Conservation (phyloP, 2,888 invertebrate species). For the Acanthosepion esculentum region DNA sequence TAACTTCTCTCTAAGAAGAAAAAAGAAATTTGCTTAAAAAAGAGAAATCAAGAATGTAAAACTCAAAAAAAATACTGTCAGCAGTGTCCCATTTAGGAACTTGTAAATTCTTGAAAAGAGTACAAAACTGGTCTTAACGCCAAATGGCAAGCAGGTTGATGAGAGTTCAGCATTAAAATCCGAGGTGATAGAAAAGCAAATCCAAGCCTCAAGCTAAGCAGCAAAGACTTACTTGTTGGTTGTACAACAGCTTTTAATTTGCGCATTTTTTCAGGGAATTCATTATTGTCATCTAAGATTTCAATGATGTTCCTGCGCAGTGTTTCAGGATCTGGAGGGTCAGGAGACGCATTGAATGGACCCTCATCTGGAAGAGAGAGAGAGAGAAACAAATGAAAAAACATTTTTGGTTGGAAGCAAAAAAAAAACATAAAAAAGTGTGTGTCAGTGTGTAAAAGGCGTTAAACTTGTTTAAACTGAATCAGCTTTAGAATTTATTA, state of each 20-base stretch:
- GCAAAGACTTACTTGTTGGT: conserved; percentile 62
- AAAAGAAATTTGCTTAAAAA: background rate
- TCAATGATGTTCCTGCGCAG: conserved; percentile 72
- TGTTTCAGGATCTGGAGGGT: conserved; percentile 72
- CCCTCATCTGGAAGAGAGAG: conserved; percentile 40
- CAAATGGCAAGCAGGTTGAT: too few relatives aligned
- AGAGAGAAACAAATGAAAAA: background rate
- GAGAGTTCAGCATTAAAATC: too few relatives aligned
- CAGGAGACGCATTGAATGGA: conserved; percentile 61
- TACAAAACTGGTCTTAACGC: too few relatives aligned
- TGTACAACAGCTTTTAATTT: conserved; percentile 72
- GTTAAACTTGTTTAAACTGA: too few relatives aligned
- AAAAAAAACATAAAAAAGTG: background rate
- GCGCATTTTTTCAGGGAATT: conserved; percentile 72
- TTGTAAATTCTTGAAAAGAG: too few relatives aligned
- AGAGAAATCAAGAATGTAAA: too few relatives aligned
- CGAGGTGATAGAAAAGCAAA: background rate
- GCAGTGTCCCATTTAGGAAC: too few relatives aligned
- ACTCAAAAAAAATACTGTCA: too few relatives aligned
- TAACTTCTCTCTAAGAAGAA: conserved; percentile 50
- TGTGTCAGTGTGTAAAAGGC: too few relatives aligned
- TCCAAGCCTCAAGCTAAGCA: background rate
- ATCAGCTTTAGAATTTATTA: too few relatives aligned
- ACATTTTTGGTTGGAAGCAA: background rate
- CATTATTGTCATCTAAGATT: conserved; percentile 72